These are phyloP conservation scores for Nyctibius grandis DNA, from an alignment of 2,797 vertebrate species.

Conservation along the genomic window DNA sequence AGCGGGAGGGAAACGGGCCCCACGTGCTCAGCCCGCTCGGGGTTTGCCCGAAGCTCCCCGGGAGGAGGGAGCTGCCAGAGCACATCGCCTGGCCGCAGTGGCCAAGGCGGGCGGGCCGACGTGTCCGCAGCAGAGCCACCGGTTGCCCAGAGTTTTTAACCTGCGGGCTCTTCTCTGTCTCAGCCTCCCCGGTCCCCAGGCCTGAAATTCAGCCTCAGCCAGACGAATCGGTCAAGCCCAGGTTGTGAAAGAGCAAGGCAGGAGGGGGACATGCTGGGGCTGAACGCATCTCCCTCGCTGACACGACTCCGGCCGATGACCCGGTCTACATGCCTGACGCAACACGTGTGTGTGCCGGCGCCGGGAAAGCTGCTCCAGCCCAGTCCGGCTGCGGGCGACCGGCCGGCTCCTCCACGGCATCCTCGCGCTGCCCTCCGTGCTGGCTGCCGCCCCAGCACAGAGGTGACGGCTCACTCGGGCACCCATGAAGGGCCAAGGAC, in stretches of 20 bases:
- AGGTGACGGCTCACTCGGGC: not conserved
- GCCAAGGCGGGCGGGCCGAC: accelerated
- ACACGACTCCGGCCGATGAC: accelerated
- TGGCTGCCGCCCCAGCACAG: not conserved
- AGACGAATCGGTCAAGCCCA: not conserved
- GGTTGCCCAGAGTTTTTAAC: not conserved
- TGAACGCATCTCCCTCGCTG: accelerated
- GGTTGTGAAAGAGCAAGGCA: not conserved
- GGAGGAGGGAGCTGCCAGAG: not conserved
- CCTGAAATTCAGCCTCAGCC: not conserved
- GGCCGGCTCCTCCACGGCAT: not conserved
- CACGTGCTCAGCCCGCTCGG: not conserved
- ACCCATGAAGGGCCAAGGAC: not conserved
- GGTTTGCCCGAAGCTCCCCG: not conserved
- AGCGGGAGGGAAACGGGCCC: not conserved
- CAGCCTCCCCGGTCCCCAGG: accelerated
- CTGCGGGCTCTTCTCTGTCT: not conserved
- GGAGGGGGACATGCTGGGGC: not conserved
- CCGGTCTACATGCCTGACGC: not conserved
- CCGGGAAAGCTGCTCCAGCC: not conserved
- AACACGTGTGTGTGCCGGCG: accelerated
- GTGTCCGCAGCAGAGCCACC: accelerated
- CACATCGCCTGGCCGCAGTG: not conserved
- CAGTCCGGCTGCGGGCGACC: accelerated
- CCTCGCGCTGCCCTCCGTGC: not conserved